Percentiles rank a stretch among this genome's conserved stretches.
phyloP scores from a whole-genome alignment of 2,113 vertebrate genomes.

The Chlorodrepanis virens region DNA sequence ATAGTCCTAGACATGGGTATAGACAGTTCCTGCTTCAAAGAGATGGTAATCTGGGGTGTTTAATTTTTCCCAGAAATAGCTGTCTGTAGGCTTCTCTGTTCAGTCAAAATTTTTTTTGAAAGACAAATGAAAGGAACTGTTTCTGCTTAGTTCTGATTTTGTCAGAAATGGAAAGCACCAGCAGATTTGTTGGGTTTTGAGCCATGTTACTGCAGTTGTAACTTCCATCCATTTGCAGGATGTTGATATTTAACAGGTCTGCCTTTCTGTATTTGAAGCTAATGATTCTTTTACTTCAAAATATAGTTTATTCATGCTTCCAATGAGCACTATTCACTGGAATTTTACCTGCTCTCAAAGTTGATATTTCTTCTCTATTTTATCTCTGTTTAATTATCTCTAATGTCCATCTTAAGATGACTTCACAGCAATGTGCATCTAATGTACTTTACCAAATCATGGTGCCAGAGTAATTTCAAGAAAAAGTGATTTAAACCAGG shows the following conservation, averaged over 20 bases:
- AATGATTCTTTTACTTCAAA: not conserved
- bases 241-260: not conserved
- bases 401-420: not conserved
- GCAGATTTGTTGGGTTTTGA: not conserved
- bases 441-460: not conserved
- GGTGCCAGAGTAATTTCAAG: not conserved
- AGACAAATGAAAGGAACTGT: not conserved
- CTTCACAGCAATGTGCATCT: not conserved
- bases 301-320: not conserved
- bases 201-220: not conserved
- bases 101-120: not conserved
- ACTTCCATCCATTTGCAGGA: not conserved
- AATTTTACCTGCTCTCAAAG: not conserved
- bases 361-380: not conserved
- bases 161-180: not conserved
- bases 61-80: slow-evolving; percentile 55
- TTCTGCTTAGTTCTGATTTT: slow-evolving; percentile 37
- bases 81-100: slow-evolving; percentile 11
- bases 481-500: not conserved
- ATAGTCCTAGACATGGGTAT: not conserved
- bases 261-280: not conserved
- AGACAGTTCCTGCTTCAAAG: slow-evolving; percentile 48
- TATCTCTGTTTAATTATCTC: not conserved
- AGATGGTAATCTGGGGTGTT: slow-evolving; percentile 39
- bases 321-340: not conserved